phyloP scores from a whole-genome alignment of 2,888 invertebrate species.

The Phrixothrix hirtus region DNA sequence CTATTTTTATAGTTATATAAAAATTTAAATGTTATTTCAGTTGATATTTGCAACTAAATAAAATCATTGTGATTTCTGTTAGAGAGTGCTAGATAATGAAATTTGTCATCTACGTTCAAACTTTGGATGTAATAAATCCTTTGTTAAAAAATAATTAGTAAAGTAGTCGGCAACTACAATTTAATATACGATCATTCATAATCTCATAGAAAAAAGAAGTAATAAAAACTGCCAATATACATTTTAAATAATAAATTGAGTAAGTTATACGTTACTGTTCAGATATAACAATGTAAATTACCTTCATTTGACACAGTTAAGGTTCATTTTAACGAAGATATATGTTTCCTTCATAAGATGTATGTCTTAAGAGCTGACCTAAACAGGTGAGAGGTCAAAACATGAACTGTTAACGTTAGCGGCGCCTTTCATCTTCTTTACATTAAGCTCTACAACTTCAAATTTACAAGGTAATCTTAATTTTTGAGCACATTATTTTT shows the following conservation, averaged over 20 bases:
- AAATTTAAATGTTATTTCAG: too few species aligned
- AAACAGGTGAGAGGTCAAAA: conserved; percentile 35
- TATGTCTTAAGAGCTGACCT: conserved; percentile 34
- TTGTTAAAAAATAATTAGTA: too few species aligned
- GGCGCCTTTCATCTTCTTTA: conserved; percentile 34
- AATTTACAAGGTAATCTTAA: conserved; percentile 14
- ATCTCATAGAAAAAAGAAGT: too few species aligned
- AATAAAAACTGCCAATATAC: background rate
- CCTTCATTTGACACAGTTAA: conserved; percentile 21
- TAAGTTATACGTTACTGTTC: conserved; percentile 14
- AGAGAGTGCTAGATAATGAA: too few species aligned
- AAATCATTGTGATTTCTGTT: too few species aligned
- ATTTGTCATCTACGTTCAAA: too few species aligned
- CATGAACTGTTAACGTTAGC: conserved; percentile 37
- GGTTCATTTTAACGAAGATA: conserved; percentile 30
- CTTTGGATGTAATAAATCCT: too few species aligned
- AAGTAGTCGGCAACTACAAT: too few species aligned
- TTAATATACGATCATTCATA: too few species aligned
- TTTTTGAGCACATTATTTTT: conserved; percentile 23
- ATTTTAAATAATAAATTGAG: conserved; percentile 9
- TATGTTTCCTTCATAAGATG: conserved; percentile 29
- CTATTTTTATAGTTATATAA: too few species aligned
- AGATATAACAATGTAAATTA: conserved; percentile 18
- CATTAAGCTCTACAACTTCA: conserved; percentile 27
- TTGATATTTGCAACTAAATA: too few species aligned